A percentile compares a stretch with the other conserved stretches of the same genome.
These are phyloP conservation scores for Indicator indicator DNA, from an alignment of 2,113 vertebrate genomes.

Conservation along the genomic window DNA sequence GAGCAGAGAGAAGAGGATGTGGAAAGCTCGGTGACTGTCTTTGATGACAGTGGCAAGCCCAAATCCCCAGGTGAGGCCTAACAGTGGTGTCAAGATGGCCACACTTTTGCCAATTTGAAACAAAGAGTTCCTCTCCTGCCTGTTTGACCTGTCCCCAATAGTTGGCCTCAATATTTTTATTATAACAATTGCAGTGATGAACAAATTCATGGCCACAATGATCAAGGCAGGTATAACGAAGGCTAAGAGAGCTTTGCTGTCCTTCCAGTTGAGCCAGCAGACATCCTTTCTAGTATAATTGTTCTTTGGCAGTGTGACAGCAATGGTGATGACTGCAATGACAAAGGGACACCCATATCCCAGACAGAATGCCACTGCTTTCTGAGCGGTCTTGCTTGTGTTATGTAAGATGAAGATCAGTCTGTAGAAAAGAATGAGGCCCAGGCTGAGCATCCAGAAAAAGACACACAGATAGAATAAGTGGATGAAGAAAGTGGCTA, in stretches of 20 bases:
- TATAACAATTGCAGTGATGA: slow-evolving; percentile 85
- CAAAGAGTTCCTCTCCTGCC: slow-evolving; percentile 71
- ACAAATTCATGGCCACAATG: slow-evolving; percentile 84
- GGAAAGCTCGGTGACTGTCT: slow-evolving; percentile 38
- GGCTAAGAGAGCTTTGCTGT: slow-evolving; percentile 81
- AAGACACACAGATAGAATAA: slow-evolving; percentile 90
- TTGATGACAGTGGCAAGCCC: slow-evolving; percentile 64
- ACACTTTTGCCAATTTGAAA: slow-evolving; percentile 79
- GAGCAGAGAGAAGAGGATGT: slow-evolving; percentile 72
- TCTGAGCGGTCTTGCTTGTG: slow-evolving; percentile 82
- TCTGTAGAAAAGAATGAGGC: slow-evolving; percentile 88
- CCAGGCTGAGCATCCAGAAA: slow-evolving; percentile 93
- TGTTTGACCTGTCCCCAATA: slow-evolving; percentile 75
- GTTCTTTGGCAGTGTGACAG: slow-evolving; percentile 52
- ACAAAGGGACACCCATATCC: slow-evolving; percentile 87
- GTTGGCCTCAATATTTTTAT: slow-evolving; percentile 84
- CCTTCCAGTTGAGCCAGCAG: slow-evolving; percentile 86
- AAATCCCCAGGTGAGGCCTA: slow-evolving; percentile 83
- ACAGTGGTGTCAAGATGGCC: slow-evolving; percentile 76
- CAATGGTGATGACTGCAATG: slow-evolving; percentile 80
- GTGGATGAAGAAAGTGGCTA: slow-evolving; percentile 82
- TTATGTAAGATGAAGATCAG: slow-evolving; percentile 85
- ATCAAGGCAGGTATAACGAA: slow-evolving; percentile 83
- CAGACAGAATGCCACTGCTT: slow-evolving; percentile 76
- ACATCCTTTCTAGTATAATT: slow-evolving; percentile 60